These are phyloP conservation scores for Chaunax sp. DNA, from an alignment of 2,797 vertebrate genomes.

Conservation along the genomic window DNA sequence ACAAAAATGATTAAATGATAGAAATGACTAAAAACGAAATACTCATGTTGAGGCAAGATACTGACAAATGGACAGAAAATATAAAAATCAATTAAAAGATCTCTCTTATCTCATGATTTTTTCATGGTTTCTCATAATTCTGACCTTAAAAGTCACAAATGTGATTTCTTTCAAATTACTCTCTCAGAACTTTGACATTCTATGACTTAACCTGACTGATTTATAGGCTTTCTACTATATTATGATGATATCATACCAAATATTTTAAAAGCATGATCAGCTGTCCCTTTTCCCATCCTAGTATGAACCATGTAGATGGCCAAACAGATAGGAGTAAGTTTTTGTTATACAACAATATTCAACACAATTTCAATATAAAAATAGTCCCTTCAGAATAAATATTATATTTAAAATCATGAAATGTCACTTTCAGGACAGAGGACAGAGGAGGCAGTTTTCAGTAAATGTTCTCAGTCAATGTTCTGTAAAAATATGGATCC, in stretches of 20 bases:
- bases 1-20: not conserved
- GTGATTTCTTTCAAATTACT: not conserved
- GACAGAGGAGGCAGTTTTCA: constrained; percentile 10
- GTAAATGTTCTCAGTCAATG: constrained; percentile 40
- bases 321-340: too few species aligned
- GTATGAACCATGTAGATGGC: not conserved
- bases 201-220: not conserved
- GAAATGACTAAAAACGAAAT: not conserved
- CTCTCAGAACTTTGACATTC: not conserved
- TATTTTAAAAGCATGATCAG: too few species aligned
- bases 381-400: too few species aligned
- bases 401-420: constrained; percentile 10
- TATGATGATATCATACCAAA: not conserved
- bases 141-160: not conserved
- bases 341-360: not conserved
- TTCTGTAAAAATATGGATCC: constrained; percentile 61
- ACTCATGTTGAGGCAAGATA: not conserved
- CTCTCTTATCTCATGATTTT: not conserved
- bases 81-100: too few species aligned
- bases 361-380: not conserved
- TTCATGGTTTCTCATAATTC: not conserved
- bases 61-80: not conserved
- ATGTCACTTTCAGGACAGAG: not conserved
- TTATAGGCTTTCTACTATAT: not conserved
- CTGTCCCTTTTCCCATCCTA: too few species aligned